These are phyloP conservation scores for Parapsyche elsis DNA, from an alignment of 1,140 invertebrate species.

Conservation along the genomic window DNA sequence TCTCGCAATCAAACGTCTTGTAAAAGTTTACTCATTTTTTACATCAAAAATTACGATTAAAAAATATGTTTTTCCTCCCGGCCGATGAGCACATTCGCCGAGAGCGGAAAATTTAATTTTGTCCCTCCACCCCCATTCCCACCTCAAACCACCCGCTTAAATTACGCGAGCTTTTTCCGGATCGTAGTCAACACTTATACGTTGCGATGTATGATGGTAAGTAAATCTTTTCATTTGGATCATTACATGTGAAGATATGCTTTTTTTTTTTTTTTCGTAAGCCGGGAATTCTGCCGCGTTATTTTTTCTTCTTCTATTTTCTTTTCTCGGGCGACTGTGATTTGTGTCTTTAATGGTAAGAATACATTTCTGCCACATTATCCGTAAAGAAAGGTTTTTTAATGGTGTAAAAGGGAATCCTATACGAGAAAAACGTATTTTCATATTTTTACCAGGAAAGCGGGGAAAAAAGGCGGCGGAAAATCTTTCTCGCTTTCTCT, in stretches of 20 bases:
- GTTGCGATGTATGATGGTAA: background rate
- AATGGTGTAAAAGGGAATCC: slow-evolving; percentile 23
- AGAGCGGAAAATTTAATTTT: slow-evolving; percentile 23
- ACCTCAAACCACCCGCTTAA: background rate
- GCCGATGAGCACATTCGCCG: slow-evolving; percentile 6
- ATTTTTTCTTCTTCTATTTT: background rate
- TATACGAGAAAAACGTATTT: slow-evolving; percentile 31
- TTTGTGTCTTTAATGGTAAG: slow-evolving; percentile 28
- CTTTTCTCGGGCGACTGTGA: background rate
- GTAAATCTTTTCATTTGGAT: background rate
- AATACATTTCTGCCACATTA: slow-evolving; percentile 24
- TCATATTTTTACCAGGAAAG: background rate
- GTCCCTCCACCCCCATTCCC: background rate
- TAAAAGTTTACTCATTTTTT: slow-evolving; percentile 38
- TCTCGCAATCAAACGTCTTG: slow-evolving; percentile 38
- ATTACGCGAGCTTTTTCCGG: background rate
- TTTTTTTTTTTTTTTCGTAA: background rate
- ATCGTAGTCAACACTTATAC: background rate
- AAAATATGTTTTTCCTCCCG: slow-evolving; percentile 33
- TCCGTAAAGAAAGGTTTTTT: slow-evolving; percentile 18
- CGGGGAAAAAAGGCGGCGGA: no score
- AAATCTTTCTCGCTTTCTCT: no score
- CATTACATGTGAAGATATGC: background rate
- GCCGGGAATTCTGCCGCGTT: background rate
- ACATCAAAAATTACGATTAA: slow-evolving; percentile 35